Base-by-base conservation (phyloP, 2,797 vertebrate genomes). In the Adelosebastes latens region DNA sequence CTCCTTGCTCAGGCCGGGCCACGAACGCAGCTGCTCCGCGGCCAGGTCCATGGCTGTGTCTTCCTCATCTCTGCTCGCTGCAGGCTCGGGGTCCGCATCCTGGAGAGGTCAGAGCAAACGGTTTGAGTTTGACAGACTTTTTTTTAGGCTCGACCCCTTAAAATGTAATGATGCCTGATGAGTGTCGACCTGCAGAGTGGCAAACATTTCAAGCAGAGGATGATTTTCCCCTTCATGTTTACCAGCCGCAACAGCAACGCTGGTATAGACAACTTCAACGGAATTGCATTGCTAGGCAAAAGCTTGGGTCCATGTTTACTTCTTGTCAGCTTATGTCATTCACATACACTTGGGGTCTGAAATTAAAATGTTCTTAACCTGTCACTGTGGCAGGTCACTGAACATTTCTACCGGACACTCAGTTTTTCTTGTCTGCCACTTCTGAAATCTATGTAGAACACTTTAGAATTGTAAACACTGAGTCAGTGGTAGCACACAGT, bases 21-120 rank as follows among this genome's bases (percentile, higher is more conserved):
- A 99, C 0, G 93, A 72, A 3, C 96, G 96, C 83, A 99, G 91
- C 93, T 99, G 98, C 84, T 98, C 97, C 0, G 99, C 99, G 2
- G 98, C 99, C 77, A 99, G 92, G 87, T 97, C 97, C 99, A 99
- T 99, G n/a, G 97, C 98, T 0, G 98, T 99, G 75, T 96, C 96
- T 67, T 97, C 96, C 20, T 96, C 95, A 16, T 93, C 93, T 1
- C 89, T 83, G 60, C 34, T 80, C 1, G 3, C 82, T 18, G 69
- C 59, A 27, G 83, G 34, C 20, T 80, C 31, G 2, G 89, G 71
- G 74, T 75, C 83, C 12, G 88, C 95, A 59, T 96, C 96, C 97
- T 97, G 78, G 25, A 81, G 34, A 65, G 13, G 67, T 62, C 69
- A 75, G 1, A 62, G 52, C 5, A 46, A 72, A 75, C 1, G 1